A percentile compares a stretch with the other conserved stretches of the same genome.
Evolutionary conservation across 2,888 invertebrate genomes (phyloP).

Genomic region (Apodemia hepburni): DNA sequence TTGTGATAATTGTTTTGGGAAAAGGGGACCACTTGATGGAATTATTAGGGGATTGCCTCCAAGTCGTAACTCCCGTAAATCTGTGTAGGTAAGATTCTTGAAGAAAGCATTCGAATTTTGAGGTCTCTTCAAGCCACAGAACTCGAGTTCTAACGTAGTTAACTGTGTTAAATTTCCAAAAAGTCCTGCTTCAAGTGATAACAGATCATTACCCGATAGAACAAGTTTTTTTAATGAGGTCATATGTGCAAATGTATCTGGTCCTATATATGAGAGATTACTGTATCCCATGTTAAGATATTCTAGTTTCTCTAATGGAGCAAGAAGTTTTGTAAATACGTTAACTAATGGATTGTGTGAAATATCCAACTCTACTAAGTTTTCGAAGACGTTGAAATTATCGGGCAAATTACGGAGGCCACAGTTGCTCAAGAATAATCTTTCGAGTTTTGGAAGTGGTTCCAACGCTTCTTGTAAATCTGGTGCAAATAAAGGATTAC

Average conservation of each 20-base stretch:
- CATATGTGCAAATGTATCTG: conserved; percentile 85
- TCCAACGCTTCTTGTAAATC: conserved; percentile 83
- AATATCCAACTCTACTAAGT: conserved; percentile 84
- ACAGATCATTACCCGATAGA: conserved; percentile 84
- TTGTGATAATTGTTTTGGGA: conserved; percentile 83
- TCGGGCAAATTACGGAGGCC: conserved; percentile 82
- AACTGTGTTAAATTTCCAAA: conserved; percentile 84
- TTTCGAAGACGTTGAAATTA: conserved; percentile 83
- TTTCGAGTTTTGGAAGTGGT: conserved; percentile 83
- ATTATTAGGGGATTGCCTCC: conserved; percentile 84
- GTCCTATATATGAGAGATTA: conserved; percentile 82
- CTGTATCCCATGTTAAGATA: conserved; percentile 88
- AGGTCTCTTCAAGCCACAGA: conserved; percentile 83
- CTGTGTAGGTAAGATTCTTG: conserved; percentile 81
- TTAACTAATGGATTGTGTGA: conserved; percentile 85
- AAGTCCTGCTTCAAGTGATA: conserved; percentile 83
- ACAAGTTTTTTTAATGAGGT: conserved; percentile 82
- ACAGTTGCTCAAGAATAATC: conserved; percentile 84
- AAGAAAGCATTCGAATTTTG: conserved; percentile 84
- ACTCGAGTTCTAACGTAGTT: conserved; percentile 84
- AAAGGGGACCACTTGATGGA: conserved; percentile 77
- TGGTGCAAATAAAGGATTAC: conserved; percentile 84
- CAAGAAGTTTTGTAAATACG: conserved; percentile 83
- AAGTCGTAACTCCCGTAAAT: conserved; percentile 83
- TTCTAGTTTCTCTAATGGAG: conserved; percentile 83